phyloP scores from a whole-genome alignment of 2,113 vertebrate genomes.

The Chionomys nivalis region DNA sequence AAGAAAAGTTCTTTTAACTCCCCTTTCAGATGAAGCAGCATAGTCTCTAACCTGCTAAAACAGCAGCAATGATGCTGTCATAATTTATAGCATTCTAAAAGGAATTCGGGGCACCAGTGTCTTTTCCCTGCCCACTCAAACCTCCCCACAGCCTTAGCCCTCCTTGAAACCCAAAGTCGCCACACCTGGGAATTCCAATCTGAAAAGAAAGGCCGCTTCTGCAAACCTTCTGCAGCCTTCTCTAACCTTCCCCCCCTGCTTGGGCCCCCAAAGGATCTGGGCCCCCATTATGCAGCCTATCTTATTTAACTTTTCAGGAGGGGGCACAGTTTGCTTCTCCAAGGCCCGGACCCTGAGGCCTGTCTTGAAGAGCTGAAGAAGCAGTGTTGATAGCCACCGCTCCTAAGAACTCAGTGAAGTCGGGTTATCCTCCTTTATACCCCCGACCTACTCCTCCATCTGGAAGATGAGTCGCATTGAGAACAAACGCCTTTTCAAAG shows the following conservation, averaged over 20 bases:
- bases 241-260: neutral
- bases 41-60: neutral
- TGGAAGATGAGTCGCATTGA: slow-evolving; percentile 38
- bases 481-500: slow-evolving; percentile 25
- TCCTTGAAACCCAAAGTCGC: neutral
- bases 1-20: neutral
- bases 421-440: neutral
- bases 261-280: neutral
- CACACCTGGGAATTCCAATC: neutral
- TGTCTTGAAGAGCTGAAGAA: neutral
- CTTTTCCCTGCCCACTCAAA: neutral
- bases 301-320: neutral
- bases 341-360: neutral
- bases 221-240: neutral
- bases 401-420: neutral
- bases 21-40: neutral
- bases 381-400: neutral
- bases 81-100: neutral
- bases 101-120: neutral
- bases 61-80: neutral
- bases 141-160: slow-evolving; percentile 1
- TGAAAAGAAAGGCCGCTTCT: neutral
- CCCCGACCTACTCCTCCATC: slow-evolving; percentile 8
- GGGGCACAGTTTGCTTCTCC: neutral
- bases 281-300: neutral